phyloP scores from a whole-genome alignment of 2,888 invertebrate species.

The Lasioglossum figueresi region DNA sequence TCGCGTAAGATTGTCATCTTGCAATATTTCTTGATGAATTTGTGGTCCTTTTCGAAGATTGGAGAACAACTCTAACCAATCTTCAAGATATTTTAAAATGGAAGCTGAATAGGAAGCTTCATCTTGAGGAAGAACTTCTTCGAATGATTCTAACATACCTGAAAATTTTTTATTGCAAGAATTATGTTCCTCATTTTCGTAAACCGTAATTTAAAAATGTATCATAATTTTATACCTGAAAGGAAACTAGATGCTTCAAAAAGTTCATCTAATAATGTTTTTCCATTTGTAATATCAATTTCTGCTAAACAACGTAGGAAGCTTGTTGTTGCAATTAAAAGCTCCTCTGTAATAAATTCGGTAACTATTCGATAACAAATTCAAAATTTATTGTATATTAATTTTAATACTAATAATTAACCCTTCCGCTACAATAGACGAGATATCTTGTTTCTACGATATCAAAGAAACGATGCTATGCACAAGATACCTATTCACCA shows the following conservation, averaged over 20 bases:
- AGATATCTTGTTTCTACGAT: too few species aligned
- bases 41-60: constrained; percentile 35
- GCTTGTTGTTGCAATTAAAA: constrained; percentile 73
- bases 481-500: too few species aligned
- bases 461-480: too few species aligned
- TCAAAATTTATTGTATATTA: not conserved
- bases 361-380: not conserved
- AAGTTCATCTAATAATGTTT: constrained; percentile 50
- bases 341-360: constrained; percentile 70
- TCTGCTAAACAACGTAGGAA: constrained; percentile 72
- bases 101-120: constrained; percentile 39
- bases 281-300: constrained; percentile 52
- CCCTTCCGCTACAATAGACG: too few species aligned
- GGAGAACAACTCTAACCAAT: constrained; percentile 59
- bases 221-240: constrained; percentile 54
- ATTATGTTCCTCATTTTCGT: not conserved
- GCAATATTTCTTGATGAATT: constrained; percentile 41
- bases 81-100: constrained; percentile 59
- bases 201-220: not conserved
- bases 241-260: constrained; percentile 47
- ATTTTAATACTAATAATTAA: constrained; percentile 2
- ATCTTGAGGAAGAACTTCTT: constrained; percentile 50
- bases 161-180: constrained; percentile 21
- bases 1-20: constrained; percentile 43
- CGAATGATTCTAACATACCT: constrained; percentile 57